phyloP scores from a whole-genome alignment of 1,140 invertebrate genomes.

The Agraylea sexmaculata region DNA sequence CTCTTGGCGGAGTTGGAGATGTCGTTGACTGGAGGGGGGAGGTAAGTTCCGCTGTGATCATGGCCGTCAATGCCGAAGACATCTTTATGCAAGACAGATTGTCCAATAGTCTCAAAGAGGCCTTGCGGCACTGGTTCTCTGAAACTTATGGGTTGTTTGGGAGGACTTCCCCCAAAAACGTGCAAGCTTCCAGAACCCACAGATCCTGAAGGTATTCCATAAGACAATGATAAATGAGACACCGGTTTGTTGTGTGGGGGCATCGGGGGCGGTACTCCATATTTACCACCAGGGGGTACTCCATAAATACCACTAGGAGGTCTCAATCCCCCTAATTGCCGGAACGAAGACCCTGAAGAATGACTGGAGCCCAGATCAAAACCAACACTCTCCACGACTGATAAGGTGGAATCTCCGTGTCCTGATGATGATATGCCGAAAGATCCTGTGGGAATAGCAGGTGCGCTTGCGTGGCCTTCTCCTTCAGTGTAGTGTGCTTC shows the following conservation, averaged over 20 bases:
- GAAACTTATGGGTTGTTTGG: conserved; percentile 51
- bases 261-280: conserved; percentile 40
- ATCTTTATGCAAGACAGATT: conserved; percentile 42
- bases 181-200: conserved; percentile 27
- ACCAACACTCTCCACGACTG: conserved; percentile 35
- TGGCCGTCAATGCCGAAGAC: conserved; percentile 30
- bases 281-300: conserved; percentile 39
- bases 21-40: conserved; percentile 51
- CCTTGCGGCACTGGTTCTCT: conserved; percentile 55
- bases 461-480: neutral
- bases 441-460: conserved; percentile 3
- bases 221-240: conserved; percentile 33
- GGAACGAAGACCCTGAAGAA: conserved; percentile 22
- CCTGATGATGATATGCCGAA: conserved; percentile 10
- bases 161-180: conserved; percentile 28
- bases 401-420: conserved; percentile 26
- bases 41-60: conserved; percentile 40
- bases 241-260: conserved; percentile 28
- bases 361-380: conserved; percentile 33
- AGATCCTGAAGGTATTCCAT: conserved; percentile 32
- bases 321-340: conserved; percentile 36
- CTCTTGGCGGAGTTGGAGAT: conserved; percentile 23
- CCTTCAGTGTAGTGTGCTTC: conserved; percentile 38
- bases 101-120: conserved; percentile 49
- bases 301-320: conserved; percentile 44